Base-by-base conservation (phyloP, 2,888 invertebrate species). In the Thymelicus acteon region DNA sequence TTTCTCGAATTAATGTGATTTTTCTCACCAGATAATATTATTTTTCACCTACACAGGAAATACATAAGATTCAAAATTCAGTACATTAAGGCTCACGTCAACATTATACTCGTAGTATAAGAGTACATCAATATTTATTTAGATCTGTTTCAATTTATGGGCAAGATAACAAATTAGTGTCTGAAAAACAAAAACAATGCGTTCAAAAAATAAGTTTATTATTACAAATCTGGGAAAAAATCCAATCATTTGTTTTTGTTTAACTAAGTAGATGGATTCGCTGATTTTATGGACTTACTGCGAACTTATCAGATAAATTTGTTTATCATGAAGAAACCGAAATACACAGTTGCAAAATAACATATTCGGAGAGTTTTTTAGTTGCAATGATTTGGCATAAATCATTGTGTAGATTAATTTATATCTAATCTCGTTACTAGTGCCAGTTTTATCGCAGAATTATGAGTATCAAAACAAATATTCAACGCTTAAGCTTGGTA, bases 171-270 rank as follows among this genome's bases (percentile, higher is more conserved):
- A 12, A 58, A 69, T 49, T 48, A 15, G n/a, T 63, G 13, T 8
- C n/a, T 15, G 39, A 12, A 39, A 58, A 58, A 58, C 19, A 48
- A 69, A 54, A 69, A 62, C 63, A 69, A 63, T 39, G 24, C 58
- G 47, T n/a, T 8, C 39, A 58, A 57, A 64, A 62, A 70, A 70
- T 48, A 70, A 58, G 58, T 65, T 71, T 62, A 13, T 67, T 70
- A 64, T 70, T 64, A 19, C 44, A 54, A 52, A 4, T 37, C 10
- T n/a, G 19, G 31, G 12, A 58, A 62, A 71, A 54, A 60, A 44
- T 19, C 44, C 47, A 60, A 65, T 65, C 12, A 37, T 19, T 5
- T 64, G 40, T 58, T 58, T 70, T 63, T 64, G 57, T 54, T 37
- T 57, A 8, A n/a, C 10, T 64, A 54, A 40, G 12, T 39, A 31